Base-by-base conservation (phyloP, 2,113 vertebrate genomes). In the Drymodes brunneopygia region DNA sequence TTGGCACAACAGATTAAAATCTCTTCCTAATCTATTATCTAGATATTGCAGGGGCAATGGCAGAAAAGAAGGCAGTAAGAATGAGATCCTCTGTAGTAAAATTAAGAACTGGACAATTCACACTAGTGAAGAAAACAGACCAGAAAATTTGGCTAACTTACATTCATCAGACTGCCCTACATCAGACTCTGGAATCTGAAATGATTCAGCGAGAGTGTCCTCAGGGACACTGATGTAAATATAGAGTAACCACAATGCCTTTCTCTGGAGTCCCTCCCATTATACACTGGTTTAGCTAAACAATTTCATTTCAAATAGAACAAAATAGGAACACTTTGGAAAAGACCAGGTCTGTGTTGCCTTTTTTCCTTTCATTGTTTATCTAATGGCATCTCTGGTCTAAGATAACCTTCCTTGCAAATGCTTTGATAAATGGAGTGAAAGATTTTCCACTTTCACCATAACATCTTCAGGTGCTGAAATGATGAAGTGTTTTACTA, bases 211-310 rank as follows among this genome's bases (percentile, higher is more conserved):
- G 4, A 80, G 79, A 88, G 67, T 64, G 56, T 92, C 92, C 92
- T 86, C 51, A 74, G 88, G 56, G 85, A 93, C 67, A 48, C 38
- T 80, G 93, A 81, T 88, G 82, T 83, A 96, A 96, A 97, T 86
- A 83, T 6, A 86, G 82, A 88, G 89, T 71, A 94, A 94, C 90
- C 90, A 64, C 88, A 93, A 27, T 74, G 95, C 40, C 64, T 56
- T 90, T 88, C 87, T 77, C 79, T 74, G 79, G 56, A 86, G 79
- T 86, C 44, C 14, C 64, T 88, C 85, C 79, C 47, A 66, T 86
- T 62, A 71, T 17, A 83, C 45, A 15, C 45, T 88, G 54, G 50
- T 54, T 86, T 92, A 67, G 84, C 57, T 23, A 42, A 81, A 91
- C 53, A 85, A 91, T 79, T 91, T 89, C 5, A 53, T 64, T 87